phyloP scores from a whole-genome alignment of 1,140 invertebrate species.

The Drosophila repleta region DNA sequence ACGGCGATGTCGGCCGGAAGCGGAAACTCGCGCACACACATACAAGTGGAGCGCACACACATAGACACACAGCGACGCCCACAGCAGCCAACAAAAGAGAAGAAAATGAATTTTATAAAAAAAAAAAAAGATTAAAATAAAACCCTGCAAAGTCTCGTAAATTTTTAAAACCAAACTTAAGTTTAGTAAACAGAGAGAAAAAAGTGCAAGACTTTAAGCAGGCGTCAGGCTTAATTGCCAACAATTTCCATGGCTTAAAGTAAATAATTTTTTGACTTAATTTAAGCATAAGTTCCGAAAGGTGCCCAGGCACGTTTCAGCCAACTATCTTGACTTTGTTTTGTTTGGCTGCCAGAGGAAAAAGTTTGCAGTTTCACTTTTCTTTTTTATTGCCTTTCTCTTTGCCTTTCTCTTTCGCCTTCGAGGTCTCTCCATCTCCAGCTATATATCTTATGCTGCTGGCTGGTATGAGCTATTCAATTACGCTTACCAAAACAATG shows the following conservation, averaged over 20 bases:
- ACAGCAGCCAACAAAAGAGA: slow-evolving; percentile 1
- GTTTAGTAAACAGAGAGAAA: slow-evolving; percentile 11
- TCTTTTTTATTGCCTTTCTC: background rate
- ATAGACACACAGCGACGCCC: background rate
- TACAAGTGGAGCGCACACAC: slow-evolving; percentile 5
- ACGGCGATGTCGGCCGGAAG: slow-evolving; percentile 27
- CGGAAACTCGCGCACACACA: slow-evolving; percentile 31
- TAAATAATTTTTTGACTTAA: background rate
- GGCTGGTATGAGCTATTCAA: background rate
- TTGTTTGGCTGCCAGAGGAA: background rate
- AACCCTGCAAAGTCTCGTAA: slow-evolving; percentile 24
- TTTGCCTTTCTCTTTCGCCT: background rate
- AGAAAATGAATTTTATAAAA: background rate
- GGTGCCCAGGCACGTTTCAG: background rate
- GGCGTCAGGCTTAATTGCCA: background rate
- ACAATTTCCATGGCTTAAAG: background rate
- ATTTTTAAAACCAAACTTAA: slow-evolving; percentile 27
- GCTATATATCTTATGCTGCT: background rate
- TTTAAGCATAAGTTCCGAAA: background rate
- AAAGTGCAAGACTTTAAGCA: background rate
- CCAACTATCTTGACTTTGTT: slow-evolving; percentile 1
- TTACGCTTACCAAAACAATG: background rate
- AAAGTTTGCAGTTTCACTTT: background rate
- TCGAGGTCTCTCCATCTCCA: no score
- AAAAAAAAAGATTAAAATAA: background rate